Evolutionary conservation across 2,888 invertebrate species (phyloP).

Genomic region (Euclidia mi): DNA sequence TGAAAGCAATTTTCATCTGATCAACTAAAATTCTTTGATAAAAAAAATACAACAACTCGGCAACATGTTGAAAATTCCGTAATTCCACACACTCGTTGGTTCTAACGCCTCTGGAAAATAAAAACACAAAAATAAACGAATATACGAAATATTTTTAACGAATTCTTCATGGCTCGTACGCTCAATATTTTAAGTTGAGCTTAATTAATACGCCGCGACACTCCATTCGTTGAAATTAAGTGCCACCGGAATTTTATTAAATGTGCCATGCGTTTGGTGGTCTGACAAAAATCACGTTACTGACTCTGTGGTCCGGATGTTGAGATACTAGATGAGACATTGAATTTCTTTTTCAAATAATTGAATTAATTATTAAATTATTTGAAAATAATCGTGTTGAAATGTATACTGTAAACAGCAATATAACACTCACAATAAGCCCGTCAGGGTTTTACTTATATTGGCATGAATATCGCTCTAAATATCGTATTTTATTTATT

Average conservation of each 20-base stretch:
- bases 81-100: slow-evolving; percentile 38
- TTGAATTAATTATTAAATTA: no score
- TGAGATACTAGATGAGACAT: slow-evolving; percentile 53
- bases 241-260: slow-evolving; percentile 77
- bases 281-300: slow-evolving; percentile 82
- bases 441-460: no score
- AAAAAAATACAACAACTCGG: slow-evolving; percentile 16
- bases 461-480: no score
- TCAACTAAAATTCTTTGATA: background rate
- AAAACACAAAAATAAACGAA: slow-evolving; percentile 43
- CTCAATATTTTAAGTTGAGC: slow-evolving; percentile 74
- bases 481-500: no score
- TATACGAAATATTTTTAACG: slow-evolving; percentile 50
- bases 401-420: no score
- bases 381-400: no score
- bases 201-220: slow-evolving; percentile 82
- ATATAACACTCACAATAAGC: no score
- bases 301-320: slow-evolving; percentile 42
- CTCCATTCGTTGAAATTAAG: slow-evolving; percentile 76
- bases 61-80: slow-evolving; percentile 21
- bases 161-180: slow-evolving; percentile 53
- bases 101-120: slow-evolving; percentile 46
- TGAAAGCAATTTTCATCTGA: slow-evolving; percentile 4
- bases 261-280: slow-evolving; percentile 79
- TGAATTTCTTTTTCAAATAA: no score